phyloP scores from a whole-genome alignment of 2,797 vertebrate species.

The Poecilia velifera region DNA sequence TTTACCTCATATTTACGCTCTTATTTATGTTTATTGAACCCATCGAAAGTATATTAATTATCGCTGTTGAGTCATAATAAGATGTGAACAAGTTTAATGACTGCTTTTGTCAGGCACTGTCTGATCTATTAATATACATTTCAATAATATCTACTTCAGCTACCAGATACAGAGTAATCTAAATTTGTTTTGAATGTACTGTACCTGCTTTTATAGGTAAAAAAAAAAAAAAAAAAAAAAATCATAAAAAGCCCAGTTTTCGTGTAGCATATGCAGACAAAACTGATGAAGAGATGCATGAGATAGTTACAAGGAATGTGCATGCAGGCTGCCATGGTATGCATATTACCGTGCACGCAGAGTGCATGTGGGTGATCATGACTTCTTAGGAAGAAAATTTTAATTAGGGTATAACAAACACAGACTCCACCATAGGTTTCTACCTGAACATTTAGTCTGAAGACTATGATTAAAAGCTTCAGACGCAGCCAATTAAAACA shows the following conservation, averaged over 20 bases:
- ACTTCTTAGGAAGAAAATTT: constrained; percentile 47
- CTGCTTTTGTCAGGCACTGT: not conserved
- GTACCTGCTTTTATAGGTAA: not conserved
- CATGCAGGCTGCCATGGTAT: not conserved
- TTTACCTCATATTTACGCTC: not conserved
- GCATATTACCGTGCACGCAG: constrained; percentile 2
- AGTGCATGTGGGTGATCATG: constrained; percentile 28
- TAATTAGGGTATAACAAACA: constrained; percentile 62
- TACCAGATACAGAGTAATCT: not conserved
- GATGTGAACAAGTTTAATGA: not conserved
- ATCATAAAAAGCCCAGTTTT: not conserved
- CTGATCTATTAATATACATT: not conserved
- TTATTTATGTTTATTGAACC: not conserved
- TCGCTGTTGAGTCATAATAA: not conserved
- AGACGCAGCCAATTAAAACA: constrained; percentile 65
- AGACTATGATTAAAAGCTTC: constrained; percentile 58
- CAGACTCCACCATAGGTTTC: constrained; percentile 37
- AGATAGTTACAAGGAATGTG: constrained; percentile 41
- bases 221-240: no score
- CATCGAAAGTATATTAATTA: not conserved
- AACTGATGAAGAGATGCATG: not conserved
- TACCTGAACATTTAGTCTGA: constrained; percentile 48
- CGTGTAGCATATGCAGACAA: not conserved
- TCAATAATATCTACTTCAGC: no score
- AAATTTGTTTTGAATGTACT: not conserved